Base-by-base conservation (phyloP, 2,113 vertebrate species). In the Pseudolaguvia tuberculata region DNA sequence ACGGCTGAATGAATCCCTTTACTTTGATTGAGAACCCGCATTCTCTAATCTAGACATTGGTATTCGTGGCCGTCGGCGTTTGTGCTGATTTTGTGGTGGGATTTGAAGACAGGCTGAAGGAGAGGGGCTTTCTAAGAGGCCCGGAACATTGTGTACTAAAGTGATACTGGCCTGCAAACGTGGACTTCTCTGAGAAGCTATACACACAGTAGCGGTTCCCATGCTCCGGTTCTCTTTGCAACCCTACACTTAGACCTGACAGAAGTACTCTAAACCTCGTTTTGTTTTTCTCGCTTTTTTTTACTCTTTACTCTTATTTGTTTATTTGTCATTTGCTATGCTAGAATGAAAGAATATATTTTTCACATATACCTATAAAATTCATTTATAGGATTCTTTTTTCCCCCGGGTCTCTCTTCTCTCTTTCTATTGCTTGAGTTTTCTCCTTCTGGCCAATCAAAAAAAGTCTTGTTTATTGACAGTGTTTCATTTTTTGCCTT, bases 41-140 rank as follows among this genome's bases (percentile, higher is more conserved):
- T 39, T 48, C 67, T 78, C 65, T 83, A 83, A 83, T 83, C 81
- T 83, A 76, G 76, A 70, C 78, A 82, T 82, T 82, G 76, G 76
- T 65, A 83, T 78, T 80, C 69, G 68, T 23, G 56, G 68, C 62
- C 73, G 62, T 73, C 68, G 70, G 75, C 73, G 14, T 20, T 65
- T 39, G 59, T 53, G 67, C 48, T 51, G 72, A 70, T 67, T 79
- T 70, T 82, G 74, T 71, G 55, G 59, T 61, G 73, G 78, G 81
- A 78, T 80, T 75, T 69, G 70, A 76, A 61, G 72, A 77, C 56
- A 12, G 73, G 35, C 65, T 61, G 66, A 47, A 82, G 73, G 70
- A 75, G 70, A 72, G 2, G 18, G 57, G 70, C 45, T 57, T 59
- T 27, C 45, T 55, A 76, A 82, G 65, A 75, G 77, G 81, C 78